Percentiles rank a stretch among this genome's conserved stretches.
phyloP scores from a whole-genome alignment of 1,140 invertebrate species.

The Ditylenchus dipsaci region DNA sequence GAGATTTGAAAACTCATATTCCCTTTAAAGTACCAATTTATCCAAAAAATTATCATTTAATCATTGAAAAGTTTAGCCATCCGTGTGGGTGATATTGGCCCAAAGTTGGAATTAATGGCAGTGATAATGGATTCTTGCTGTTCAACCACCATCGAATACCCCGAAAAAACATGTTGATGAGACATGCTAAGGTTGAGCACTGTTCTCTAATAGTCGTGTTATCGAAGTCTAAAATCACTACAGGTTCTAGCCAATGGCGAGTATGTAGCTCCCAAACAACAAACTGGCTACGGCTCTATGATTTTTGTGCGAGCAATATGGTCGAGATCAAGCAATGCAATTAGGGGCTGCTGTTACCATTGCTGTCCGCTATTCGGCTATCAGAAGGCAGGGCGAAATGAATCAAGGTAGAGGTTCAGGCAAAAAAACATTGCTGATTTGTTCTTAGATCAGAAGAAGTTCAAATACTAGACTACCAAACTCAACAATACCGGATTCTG shows the following conservation, averaged over 20 bases:
- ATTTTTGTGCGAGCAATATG: constrained; percentile 80
- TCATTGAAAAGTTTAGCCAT: constrained; percentile 1
- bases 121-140: constrained; percentile 69
- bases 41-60: neutral
- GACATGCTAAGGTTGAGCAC: constrained; percentile 78
- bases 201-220: no score
- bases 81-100: constrained; percentile 78
- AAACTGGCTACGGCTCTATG: constrained; percentile 87
- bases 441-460: constrained; percentile 67
- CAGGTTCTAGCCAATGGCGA: constrained; percentile 65
- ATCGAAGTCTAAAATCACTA: no score
- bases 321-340: constrained; percentile 55
- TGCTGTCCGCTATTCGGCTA: constrained; percentile 74
- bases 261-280: constrained; percentile 75
- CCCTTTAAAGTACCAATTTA: constrained; percentile 63
- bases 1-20: constrained; percentile 78
- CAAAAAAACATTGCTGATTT: constrained; percentile 65
- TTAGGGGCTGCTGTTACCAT: constrained; percentile 58
- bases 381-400: constrained; percentile 78
- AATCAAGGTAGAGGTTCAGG: constrained; percentile 72
- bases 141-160: constrained; percentile 67
- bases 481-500: constrained; percentile 84
- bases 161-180: constrained; percentile 82
- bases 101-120: constrained; percentile 80
- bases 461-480: constrained; percentile 84